phyloP scores from a whole-genome alignment of 2,888 invertebrate genomes.

The Nematopogon swammerdamellus region DNA sequence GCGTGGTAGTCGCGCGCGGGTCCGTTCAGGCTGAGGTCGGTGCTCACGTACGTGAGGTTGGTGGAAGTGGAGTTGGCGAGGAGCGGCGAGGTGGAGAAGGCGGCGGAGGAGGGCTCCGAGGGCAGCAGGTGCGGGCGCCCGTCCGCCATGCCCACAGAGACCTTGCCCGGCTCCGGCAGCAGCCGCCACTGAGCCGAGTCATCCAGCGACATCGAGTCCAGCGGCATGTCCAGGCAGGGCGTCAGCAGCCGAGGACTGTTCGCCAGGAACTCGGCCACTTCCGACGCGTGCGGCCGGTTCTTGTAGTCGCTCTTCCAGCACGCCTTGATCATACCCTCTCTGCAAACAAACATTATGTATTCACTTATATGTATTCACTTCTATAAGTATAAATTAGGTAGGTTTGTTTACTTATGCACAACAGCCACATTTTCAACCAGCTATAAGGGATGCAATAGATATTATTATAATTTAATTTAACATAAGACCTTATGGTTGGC shows the following conservation, averaged over 20 bases:
- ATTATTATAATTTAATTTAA: too few relatives aligned
- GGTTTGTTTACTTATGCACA: too few relatives aligned
- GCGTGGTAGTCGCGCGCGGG: background rate
- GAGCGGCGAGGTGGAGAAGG: background rate
- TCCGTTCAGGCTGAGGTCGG: slow-evolving; percentile 15
- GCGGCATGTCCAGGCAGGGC: slow-evolving; percentile 75
- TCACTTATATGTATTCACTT: too few relatives aligned
- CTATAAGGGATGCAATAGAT: too few relatives aligned
- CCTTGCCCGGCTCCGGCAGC: slow-evolving; percentile 24
- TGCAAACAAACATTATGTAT: slow-evolving; percentile 43
- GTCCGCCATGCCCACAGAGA: slow-evolving; percentile 5
- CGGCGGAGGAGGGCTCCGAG: background rate
- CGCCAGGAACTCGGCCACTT: slow-evolving; percentile 78
- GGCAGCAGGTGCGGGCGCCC: background rate
- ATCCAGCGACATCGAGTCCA: slow-evolving; percentile 70
- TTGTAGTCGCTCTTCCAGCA: slow-evolving; percentile 75
- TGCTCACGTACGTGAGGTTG: slow-evolving; percentile 36
- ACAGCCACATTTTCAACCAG: too few relatives aligned
- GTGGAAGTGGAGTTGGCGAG: slow-evolving; percentile 19
- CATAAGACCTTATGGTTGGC: too few relatives aligned
- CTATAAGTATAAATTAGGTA: too few relatives aligned
- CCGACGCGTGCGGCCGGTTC: slow-evolving; percentile 71
- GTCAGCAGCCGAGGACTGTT: slow-evolving; percentile 72
- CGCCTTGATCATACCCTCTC: slow-evolving; percentile 69
- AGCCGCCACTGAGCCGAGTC: slow-evolving; percentile 23